Evolutionary conservation across 37 sponge, comb jelly and placozoan species (phyloP).

Genomic region (Ianthella basta): DNA sequence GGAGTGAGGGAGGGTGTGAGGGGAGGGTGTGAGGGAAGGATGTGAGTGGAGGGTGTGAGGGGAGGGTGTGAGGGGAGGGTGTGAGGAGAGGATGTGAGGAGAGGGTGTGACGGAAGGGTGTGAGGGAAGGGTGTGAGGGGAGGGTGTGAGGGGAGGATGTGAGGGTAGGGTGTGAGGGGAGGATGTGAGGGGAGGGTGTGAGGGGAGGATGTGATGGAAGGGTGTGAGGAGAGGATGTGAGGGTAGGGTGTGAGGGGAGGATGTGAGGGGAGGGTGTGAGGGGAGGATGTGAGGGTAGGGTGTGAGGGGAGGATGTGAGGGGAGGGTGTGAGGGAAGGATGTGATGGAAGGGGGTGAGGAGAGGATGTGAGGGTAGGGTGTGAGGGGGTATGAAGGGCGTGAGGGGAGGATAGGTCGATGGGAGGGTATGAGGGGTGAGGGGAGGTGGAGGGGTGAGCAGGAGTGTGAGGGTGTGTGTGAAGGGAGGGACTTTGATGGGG

Average conservation of each 20-base stretch:
- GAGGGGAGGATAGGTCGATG: background rate
- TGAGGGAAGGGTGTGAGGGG: background rate
- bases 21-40: background rate
- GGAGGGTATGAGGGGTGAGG: background rate
- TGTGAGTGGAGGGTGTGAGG: too few relatives aligned
- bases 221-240: too few relatives aligned
- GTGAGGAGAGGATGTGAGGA: too few relatives aligned
- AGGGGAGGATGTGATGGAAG: slow-evolving; percentile 17
- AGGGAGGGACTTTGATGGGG: slow-evolving; percentile 21
- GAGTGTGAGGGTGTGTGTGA: slow-evolving; percentile 12
- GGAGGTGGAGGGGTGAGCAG: slow-evolving; percentile 1
- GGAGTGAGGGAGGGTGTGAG: background rate
- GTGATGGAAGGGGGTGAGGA: too few relatives aligned
- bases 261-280: too few relatives aligned
- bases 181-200: slow-evolving; percentile 6
- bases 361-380: too few relatives aligned
- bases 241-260: too few relatives aligned
- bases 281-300: background rate
- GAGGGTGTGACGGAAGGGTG: too few relatives aligned
- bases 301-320: background rate
- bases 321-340: too few relatives aligned
- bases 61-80: too few relatives aligned
- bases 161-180: background rate
- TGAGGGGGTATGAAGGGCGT: too few relatives aligned
- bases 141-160: background rate